A percentile compares a stretch with the other conserved stretches of the same genome.
These are phyloP conservation scores for Phrynosoma blainvillii DNA, from an alignment of 2,113 vertebrate genomes.

Conservation along the genomic window DNA sequence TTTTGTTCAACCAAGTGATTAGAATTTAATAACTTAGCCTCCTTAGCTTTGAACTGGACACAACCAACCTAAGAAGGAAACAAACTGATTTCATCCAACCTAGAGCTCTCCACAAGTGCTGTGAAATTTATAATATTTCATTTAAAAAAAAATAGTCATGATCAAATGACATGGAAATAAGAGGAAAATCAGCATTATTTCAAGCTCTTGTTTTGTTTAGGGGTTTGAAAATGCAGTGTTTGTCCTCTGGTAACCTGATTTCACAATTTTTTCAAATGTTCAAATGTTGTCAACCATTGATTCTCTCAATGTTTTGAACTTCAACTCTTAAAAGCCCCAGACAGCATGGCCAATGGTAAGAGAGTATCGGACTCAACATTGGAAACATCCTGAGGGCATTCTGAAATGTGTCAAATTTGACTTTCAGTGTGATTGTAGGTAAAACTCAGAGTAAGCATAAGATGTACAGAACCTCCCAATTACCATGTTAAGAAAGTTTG, in stretches of 20 bases:
- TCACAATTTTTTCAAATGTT: background rate
- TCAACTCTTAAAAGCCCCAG: too few species aligned
- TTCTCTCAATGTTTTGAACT: too few species aligned
- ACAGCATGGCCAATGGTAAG: too few species aligned
- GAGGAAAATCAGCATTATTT: background rate
- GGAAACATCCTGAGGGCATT: background rate
- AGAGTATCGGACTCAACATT: too few species aligned
- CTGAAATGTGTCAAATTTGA: background rate
- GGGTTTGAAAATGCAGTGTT: too few species aligned
- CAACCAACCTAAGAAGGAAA: slow-evolving; percentile 27
- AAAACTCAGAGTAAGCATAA: background rate
- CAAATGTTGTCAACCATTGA: too few species aligned
- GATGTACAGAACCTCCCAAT: background rate
- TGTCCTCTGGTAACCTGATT: background rate
- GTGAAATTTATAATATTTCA: too few species aligned
- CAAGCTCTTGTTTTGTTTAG: too few species aligned
- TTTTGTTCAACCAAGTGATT: slow-evolving; percentile 77
- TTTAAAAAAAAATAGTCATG: background rate
- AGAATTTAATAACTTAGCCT: slow-evolving; percentile 73
- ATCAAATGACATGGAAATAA: background rate
- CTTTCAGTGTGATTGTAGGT: background rate
- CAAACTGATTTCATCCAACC: background rate
- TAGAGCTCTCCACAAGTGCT: too few species aligned
- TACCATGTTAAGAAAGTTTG: too few species aligned
- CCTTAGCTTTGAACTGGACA: slow-evolving; percentile 60